These are phyloP conservation scores for Grammomys dolichurus DNA, from an alignment of 2,113 vertebrate species.

Conservation along the genomic window DNA sequence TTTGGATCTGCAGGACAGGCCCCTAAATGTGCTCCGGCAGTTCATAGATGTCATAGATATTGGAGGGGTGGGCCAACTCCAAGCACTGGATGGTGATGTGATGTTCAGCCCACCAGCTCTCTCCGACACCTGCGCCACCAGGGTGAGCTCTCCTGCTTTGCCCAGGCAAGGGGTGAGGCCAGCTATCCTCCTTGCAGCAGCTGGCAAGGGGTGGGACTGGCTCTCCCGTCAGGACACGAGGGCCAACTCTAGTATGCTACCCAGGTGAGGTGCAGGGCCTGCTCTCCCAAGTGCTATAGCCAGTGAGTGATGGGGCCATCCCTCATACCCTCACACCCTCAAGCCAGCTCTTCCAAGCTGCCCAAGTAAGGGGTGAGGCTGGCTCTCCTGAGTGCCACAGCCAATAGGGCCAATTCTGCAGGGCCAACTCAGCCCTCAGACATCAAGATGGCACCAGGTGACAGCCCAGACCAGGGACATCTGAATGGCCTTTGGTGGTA, in stretches of 20 bases:
- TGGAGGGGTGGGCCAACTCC: neutral
- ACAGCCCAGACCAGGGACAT: neutral
- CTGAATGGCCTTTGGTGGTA: neutral
- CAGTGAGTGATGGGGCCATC: neutral
- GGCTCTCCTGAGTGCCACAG: too few relatives aligned
- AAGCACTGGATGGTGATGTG: neutral
- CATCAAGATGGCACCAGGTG: neutral
- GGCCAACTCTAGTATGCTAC: neutral
- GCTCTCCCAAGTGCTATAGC: neutral
- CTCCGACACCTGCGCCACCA: too few relatives aligned
- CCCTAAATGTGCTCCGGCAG: neutral
- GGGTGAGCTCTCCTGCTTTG: neutral
- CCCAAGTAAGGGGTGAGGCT: neutral
- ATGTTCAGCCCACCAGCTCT: neutral
- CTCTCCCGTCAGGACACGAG: neutral
- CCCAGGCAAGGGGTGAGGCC: neutral
- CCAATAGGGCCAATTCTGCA: too few relatives aligned
- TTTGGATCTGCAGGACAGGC: neutral
- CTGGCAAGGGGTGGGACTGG: neutral
- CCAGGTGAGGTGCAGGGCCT: too few relatives aligned
- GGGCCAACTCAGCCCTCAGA: neutral
- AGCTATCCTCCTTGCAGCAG: neutral
- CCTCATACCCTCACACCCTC: neutral
- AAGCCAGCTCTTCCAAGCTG: neutral
- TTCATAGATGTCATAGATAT: neutral